phyloP scores from a whole-genome alignment of 2,888 invertebrate genomes.

The Andrena praecox region DNA sequence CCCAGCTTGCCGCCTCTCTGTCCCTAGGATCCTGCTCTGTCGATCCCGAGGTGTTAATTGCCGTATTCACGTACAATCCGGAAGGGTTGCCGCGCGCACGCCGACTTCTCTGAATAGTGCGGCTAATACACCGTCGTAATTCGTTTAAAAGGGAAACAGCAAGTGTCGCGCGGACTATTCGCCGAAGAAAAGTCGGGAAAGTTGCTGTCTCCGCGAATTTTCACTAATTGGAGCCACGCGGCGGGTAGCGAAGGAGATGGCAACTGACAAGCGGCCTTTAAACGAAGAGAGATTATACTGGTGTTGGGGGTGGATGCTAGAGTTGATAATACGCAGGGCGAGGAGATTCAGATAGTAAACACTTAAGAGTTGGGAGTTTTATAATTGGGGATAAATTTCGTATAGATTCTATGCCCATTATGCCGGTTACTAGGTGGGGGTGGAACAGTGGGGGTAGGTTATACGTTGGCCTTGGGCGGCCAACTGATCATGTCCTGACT shows the following conservation, averaged over 20 bases:
- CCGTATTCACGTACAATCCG: slow-evolving; percentile 81
- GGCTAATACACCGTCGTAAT: slow-evolving; percentile 84
- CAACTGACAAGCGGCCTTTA: not conserved
- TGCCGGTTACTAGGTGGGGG: too few species aligned
- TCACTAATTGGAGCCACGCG: slow-evolving; percentile 17
- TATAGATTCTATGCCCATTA: too few species aligned
- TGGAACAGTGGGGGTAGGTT: too few species aligned
- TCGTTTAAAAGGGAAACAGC: slow-evolving; percentile 76
- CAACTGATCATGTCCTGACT: too few species aligned
- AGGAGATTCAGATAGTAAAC: too few species aligned
- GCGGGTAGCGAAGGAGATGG: not conserved
- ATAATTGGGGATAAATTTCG: too few species aligned
- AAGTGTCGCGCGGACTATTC: slow-evolving; percentile 67
- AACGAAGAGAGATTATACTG: slow-evolving; percentile 5
- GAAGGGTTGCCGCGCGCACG: slow-evolving; percentile 78
- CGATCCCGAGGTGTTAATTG: slow-evolving; percentile 82
- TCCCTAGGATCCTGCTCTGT: slow-evolving; percentile 57
- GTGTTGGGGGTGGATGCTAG: too few species aligned
- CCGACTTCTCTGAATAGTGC: slow-evolving; percentile 82
- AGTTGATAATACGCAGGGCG: too few species aligned
- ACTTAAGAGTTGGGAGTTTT: too few species aligned
- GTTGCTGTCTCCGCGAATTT: slow-evolving; percentile 41
- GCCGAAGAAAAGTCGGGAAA: slow-evolving; percentile 65
- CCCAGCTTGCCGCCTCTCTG: slow-evolving; percentile 45
- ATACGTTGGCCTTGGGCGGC: too few species aligned